These are phyloP conservation scores for Sebastolobus alascanus DNA, from an alignment of 2,797 vertebrate genomes.

Conservation along the genomic window DNA sequence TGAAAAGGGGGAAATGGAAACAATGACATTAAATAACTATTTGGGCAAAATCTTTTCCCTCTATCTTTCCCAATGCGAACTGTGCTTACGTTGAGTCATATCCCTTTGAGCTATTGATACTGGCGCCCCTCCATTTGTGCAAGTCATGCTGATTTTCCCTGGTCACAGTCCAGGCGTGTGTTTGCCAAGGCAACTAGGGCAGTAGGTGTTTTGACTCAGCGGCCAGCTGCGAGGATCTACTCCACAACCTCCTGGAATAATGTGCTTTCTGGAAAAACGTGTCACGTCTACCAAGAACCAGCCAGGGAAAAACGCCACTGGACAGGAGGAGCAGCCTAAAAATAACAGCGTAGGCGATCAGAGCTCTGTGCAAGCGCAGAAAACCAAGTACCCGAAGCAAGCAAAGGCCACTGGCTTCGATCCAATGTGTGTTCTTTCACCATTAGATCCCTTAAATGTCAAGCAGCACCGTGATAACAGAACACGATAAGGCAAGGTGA, in stretches of 20 bases:
- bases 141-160: slow-evolving; percentile 74
- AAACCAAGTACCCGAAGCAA: slow-evolving; percentile 35
- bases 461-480: slow-evolving; percentile 14
- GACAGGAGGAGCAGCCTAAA: slow-evolving; percentile 30
- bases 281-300: slow-evolving; percentile 18
- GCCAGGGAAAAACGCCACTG: neutral
- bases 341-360: slow-evolving; percentile 37
- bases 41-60: slow-evolving; percentile 68
- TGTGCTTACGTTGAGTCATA: slow-evolving; percentile 62
- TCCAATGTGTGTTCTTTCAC: slow-evolving; percentile 11
- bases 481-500: slow-evolving; percentile 13
- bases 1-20: slow-evolving; percentile 69
- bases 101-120: slow-evolving; percentile 78
- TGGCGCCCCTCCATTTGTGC: slow-evolving; percentile 67
- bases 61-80: slow-evolving; percentile 48
- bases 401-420: neutral
- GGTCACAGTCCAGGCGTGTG: slow-evolving; percentile 68
- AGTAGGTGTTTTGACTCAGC: slow-evolving; percentile 49
- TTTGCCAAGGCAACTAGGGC: slow-evolving; percentile 72
- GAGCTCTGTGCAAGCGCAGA: slow-evolving; percentile 22
- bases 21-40: slow-evolving; percentile 77
- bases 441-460: slow-evolving; percentile 35
- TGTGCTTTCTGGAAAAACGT: slow-evolving; percentile 31
- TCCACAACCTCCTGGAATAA: slow-evolving; percentile 2
- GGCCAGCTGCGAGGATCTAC: slow-evolving; percentile 33